Evolutionary conservation across 2,888 invertebrate genomes (phyloP).

Genomic region (Azorinus chamasolen): DNA sequence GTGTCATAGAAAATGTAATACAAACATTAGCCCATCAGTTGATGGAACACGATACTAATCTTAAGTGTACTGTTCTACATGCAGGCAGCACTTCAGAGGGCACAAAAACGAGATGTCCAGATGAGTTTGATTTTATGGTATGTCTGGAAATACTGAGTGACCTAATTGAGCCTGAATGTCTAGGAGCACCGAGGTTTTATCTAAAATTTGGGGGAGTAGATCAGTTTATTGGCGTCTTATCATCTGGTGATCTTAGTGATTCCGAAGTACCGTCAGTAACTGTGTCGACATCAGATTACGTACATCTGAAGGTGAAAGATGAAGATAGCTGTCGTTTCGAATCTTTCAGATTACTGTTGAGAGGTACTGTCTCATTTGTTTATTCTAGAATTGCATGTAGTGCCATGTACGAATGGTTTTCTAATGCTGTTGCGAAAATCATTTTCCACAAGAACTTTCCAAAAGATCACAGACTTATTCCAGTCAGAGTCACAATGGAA

Average conservation of each 20-base stretch:
- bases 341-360: no score
- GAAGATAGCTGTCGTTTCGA: background rate
- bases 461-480: conserved; percentile 26
- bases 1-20: conserved; percentile 30
- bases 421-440: conserved; percentile 20
- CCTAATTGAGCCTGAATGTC: background rate
- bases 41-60: conserved; percentile 24
- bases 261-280: background rate
- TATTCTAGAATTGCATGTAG: conserved; percentile 17
- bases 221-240: background rate
- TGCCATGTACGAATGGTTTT: conserved; percentile 42
- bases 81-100: conserved; percentile 57
- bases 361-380: background rate
- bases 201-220: background rate
- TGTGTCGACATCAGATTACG: conserved; percentile 46
- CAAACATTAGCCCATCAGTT: conserved; percentile 30
- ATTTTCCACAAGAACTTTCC: conserved; percentile 43
- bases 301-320: conserved; percentile 21
- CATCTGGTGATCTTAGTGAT: background rate
- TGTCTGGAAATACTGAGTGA: conserved; percentile 45
- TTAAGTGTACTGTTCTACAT: conserved; percentile 41
- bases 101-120: conserved; percentile 48
- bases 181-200: background rate
- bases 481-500: conserved; percentile 40
- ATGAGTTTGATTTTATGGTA: conserved; percentile 60